These are phyloP conservation scores for Megathymus violae DNA, from an alignment of 1,140 invertebrate species.

Conservation along the genomic window DNA sequence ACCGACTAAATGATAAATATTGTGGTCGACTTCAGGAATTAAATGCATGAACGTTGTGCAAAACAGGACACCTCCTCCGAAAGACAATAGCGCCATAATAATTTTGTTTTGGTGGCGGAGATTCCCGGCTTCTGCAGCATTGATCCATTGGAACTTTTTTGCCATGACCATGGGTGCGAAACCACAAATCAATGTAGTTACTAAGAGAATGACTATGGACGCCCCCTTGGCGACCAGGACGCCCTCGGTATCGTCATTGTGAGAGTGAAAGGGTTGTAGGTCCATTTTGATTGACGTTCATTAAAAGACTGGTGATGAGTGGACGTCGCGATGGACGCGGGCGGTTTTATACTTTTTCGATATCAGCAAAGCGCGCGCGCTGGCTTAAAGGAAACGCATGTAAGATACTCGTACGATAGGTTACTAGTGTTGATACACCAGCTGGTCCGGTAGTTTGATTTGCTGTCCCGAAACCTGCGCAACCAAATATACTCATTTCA, in stretches of 20 bases:
- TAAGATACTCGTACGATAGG: too few relatives aligned
- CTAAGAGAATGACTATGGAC: constrained; percentile 89
- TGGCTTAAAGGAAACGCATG: constrained; percentile 53
- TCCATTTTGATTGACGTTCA: constrained; percentile 45
- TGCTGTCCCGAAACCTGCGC: too few relatives aligned
- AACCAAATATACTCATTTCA: too few relatives aligned
- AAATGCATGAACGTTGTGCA: constrained; percentile 95
- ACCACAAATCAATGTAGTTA: constrained; percentile 89
- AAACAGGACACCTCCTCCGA: constrained; percentile 95
- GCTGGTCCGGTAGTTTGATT: too few relatives aligned
- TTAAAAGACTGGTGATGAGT: constrained; percentile 42
- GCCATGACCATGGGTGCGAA: constrained; percentile 87
- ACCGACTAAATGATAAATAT: constrained; percentile 84
- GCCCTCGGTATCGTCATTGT: constrained; percentile 65
- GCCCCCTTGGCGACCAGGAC: constrained; percentile 87
- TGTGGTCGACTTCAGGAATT: constrained; percentile 93
- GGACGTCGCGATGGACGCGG: constrained; percentile 43
- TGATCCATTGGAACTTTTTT: constrained; percentile 85
- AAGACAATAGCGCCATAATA: constrained; percentile 87
- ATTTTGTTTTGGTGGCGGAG: constrained; percentile 74
- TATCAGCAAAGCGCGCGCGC: constrained; percentile 72
- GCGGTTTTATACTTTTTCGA: constrained; percentile 65
- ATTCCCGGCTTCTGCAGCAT: constrained; percentile 63
- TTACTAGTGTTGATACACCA: too few relatives aligned
- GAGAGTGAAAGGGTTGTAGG: constrained; percentile 37